phyloP scores from a whole-genome alignment of 2,888 invertebrate genomes.

The Mythimna ferrago region DNA sequence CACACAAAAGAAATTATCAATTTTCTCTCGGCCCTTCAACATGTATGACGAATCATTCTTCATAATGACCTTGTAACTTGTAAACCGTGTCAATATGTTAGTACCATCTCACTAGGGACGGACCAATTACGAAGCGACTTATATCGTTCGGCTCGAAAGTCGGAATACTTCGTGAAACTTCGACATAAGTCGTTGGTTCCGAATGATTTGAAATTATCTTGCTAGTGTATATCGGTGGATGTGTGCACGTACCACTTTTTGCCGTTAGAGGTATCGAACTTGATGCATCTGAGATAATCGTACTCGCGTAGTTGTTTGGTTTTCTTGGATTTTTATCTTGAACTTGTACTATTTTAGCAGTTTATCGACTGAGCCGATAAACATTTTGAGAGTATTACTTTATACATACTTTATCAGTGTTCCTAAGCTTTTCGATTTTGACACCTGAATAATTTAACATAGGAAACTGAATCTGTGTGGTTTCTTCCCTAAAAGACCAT shows the following conservation, averaged over 20 bases:
- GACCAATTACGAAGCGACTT: constrained; percentile 11
- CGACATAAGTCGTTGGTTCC: constrained; percentile 16
- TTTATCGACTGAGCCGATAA: not conserved
- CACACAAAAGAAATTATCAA: not conserved
- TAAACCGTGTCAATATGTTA: constrained; percentile 29
- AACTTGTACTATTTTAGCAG: not conserved
- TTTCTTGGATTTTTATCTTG: not conserved
- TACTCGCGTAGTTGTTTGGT: not conserved
- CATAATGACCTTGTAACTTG: not conserved
- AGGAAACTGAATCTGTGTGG: too few relatives aligned
- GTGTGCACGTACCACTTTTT: constrained; percentile 21
- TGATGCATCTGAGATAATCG: not conserved
- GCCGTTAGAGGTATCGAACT: constrained; percentile 47
- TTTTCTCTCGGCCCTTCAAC: constrained; percentile 26
- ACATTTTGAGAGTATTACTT: too few relatives aligned
- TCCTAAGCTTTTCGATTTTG: too few relatives aligned
- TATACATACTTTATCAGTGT: too few relatives aligned
- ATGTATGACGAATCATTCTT: constrained; percentile 31
- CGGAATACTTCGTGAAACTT: constrained; percentile 12
- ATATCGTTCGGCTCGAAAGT: constrained; percentile 27
- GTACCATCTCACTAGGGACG: constrained; percentile 34
- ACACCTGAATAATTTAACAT: too few relatives aligned
- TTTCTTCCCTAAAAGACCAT: too few relatives aligned
- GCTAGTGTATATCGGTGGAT: constrained; percentile 1
- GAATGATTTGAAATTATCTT: constrained; percentile 28